Evolutionary conservation across 1,140 invertebrate species (phyloP).

Genomic region (Drosophila carrolli): DNA sequence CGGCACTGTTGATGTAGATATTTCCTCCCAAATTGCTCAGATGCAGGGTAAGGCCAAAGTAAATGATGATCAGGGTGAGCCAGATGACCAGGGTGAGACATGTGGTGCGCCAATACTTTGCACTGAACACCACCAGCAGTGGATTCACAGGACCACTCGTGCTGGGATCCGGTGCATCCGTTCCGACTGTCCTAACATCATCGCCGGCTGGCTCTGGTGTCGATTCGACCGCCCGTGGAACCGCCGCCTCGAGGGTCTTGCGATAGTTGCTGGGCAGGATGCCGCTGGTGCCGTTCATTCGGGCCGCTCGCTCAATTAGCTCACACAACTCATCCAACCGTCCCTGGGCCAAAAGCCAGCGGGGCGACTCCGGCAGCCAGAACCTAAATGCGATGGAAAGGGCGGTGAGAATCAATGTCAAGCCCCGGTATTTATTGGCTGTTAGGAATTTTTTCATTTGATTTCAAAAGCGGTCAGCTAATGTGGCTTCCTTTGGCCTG

Average conservation of each 20-base stretch:
- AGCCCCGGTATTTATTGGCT: conserved; percentile 64
- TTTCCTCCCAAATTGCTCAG: conserved; percentile 88
- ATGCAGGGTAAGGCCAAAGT: conserved; percentile 90
- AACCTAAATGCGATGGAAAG: conserved; percentile 85
- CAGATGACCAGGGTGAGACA: conserved; percentile 88
- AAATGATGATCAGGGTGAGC: conserved; percentile 90
- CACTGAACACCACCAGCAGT: conserved; percentile 87
- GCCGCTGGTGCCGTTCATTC: conserved; percentile 86
- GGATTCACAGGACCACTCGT: conserved; percentile 76
- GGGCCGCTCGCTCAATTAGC: conserved; percentile 89
- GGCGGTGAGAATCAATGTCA: conserved; percentile 43
- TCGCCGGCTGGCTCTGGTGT: conserved; percentile 21
- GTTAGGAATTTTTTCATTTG: conserved; percentile 75
- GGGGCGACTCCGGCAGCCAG: conserved; percentile 93
- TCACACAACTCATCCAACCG: conserved; percentile 88
- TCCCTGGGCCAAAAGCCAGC: conserved; percentile 92
- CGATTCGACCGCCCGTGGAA: conserved; percentile 38
- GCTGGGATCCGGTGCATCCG: conserved; percentile 1
- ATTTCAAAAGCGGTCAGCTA: conserved; percentile 51
- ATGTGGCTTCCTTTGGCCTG: conserved; percentile 37
- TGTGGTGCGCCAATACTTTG: conserved; percentile 87
- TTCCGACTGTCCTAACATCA: conserved; percentile 17
- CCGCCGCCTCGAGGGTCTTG: conserved; percentile 86
- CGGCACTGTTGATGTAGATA: conserved; percentile 88
- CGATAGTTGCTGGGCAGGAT: conserved; percentile 87